Evolutionary conservation across 2,888 invertebrate species (phyloP), one percentile per base, ranked within the genome.

Genomic region (Tenthredo livida): DNA sequence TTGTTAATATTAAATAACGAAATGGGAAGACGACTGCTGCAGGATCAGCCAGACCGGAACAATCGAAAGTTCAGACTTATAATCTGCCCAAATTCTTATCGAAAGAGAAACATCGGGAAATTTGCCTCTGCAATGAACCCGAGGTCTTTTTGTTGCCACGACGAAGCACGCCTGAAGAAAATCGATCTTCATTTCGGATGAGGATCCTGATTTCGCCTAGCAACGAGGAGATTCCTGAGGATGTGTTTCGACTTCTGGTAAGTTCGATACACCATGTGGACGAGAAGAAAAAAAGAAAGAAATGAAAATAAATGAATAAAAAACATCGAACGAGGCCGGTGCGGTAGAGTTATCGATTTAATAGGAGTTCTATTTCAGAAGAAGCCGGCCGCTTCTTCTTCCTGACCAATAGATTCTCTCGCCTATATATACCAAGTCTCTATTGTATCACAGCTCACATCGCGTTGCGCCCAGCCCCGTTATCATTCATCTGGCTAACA

Each of bases 401-500:
- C 88, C 88, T 87, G 87, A 78, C 89, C 90, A 85, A 90, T 89
- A 88, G 87, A 89, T 89, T 86, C 88, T 87, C 87, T 87, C 88
- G 89, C 88, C 87, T 58, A 80, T 40, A 61, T 29, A 67, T 43
- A 83, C 67, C 67, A 33, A 47, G 47, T 83, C 88, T 88, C 88
- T 88, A 91, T 91, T 91, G 90, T 91, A 90, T 90, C 90, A 89
- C 86, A 86, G 85, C 84, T 89, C 89, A 89, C 91, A 84, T 83
- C 91, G 89, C 90, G 90, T 92, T 90, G 89, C 89, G 90, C 83
- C 67, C 83, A 70, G 83, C 65, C 83, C 83, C 67, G 90, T 92
- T 92, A 92, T 92, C 92, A 91, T 92, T 91, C 90, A 92, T 92
- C 92, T 90, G 85, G 87, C 86, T 88, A 88, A 88, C 88, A 88